Conservation (phyloP, 2,888 invertebrate species). For the Noctua janthe region DNA sequence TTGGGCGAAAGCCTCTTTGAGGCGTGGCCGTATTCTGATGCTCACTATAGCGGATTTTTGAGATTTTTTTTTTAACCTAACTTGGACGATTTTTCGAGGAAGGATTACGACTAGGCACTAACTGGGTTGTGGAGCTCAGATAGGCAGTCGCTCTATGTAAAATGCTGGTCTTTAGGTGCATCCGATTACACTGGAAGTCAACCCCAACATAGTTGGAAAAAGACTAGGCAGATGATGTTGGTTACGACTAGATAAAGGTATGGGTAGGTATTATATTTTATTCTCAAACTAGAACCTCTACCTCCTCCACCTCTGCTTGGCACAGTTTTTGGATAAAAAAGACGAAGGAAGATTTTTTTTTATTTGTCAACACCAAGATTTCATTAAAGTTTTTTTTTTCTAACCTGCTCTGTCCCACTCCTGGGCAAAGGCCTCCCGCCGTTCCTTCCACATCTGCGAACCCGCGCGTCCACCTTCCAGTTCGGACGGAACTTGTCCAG, state of each 20-base stretch:
- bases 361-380: too few species aligned
- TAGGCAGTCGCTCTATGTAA: too few species aligned
- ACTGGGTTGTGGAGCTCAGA: neutral
- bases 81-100: neutral
- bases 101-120: neutral
- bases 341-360: too few species aligned
- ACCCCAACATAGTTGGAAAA: too few species aligned
- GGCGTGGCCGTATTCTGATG: conserved; percentile 58
- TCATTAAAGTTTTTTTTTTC: too few species aligned
- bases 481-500: too few species aligned
- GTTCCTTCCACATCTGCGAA: too few species aligned
- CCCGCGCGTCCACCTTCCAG: too few species aligned
- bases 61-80: too few species aligned
- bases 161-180: neutral
- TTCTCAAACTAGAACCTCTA: neutral
- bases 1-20: conserved; percentile 69
- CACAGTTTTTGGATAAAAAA: neutral
- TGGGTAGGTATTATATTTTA: neutral
- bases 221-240: too few species aligned
- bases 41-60: neutral
- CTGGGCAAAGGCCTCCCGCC: too few species aligned
- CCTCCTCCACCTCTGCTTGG: neutral
- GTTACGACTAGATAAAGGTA: neutral
- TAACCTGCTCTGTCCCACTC: too few species aligned
- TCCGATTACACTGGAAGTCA: neutral